Percentiles rank a stretch among this genome's conserved stretches.
Evolutionary conservation across 2,797 vertebrate genomes (phyloP).

Genomic region (Erpetoichthys calabaricus): DNA sequence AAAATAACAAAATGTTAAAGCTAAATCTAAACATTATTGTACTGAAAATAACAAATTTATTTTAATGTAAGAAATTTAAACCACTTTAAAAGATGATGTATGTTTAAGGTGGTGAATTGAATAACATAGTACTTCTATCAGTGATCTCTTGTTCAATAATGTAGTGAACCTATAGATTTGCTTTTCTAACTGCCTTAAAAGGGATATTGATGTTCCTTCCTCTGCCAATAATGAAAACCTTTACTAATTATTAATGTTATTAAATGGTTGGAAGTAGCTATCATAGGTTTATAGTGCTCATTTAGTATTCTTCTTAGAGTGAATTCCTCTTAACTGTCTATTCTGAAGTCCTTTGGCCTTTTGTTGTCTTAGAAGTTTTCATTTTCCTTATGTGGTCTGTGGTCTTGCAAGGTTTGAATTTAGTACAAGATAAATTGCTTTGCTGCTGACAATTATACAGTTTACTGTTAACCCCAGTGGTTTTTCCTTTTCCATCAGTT

Average conservation of each 20-base stretch:
- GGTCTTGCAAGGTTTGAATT: too few relatives aligned
- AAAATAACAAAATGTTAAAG: too few relatives aligned
- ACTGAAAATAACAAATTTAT: not conserved
- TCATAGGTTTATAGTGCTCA: constrained; percentile 24
- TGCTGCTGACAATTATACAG: too few relatives aligned
- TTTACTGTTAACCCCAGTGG: too few relatives aligned
- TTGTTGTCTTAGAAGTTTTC: constrained; percentile 5
- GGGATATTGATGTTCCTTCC: constrained; percentile 59
- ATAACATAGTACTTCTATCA: constrained; percentile 41
- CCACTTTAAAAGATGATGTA: constrained; percentile 13
- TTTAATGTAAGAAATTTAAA: constrained; percentile 8
- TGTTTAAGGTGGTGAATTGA: constrained; percentile 18
- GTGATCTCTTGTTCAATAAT: constrained; percentile 57
- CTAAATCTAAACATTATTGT: too few relatives aligned
- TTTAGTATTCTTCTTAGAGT: constrained; percentile 8
- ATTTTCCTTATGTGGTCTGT: too few relatives aligned
- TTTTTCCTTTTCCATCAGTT: too few relatives aligned
- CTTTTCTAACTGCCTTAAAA: constrained; percentile 49
- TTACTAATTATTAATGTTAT: constrained; percentile 74
- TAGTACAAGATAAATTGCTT: too few relatives aligned
- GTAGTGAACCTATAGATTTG: constrained; percentile 58
- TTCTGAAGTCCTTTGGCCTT: constrained; percentile 23
- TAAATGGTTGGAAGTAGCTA: constrained; percentile 61
- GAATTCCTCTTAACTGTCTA: constrained; percentile 7
- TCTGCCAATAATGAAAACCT: constrained; percentile 67